These are phyloP conservation scores for Brachirus orientalis DNA, from an alignment of 2,113 vertebrate species.

Conservation along the genomic window DNA sequence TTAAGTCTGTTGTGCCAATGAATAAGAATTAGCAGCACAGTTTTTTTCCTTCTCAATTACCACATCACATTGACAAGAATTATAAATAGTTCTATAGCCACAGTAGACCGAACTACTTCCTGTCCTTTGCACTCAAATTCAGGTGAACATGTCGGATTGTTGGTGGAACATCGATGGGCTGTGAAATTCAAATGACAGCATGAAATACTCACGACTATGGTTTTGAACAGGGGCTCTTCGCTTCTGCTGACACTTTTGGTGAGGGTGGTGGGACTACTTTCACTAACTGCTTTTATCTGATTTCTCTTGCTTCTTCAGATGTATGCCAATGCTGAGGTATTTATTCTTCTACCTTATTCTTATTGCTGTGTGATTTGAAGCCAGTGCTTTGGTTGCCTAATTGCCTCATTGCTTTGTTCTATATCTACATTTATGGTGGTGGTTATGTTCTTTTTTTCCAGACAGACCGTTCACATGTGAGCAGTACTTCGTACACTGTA, in stretches of 20 bases:
- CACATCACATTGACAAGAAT: too few species aligned
- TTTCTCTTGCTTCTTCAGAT: slow-evolving; percentile 87
- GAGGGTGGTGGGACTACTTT: slow-evolving; percentile 78
- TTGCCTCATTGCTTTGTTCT: slow-evolving; percentile 67
- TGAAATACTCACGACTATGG: slow-evolving; percentile 66
- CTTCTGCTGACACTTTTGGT: slow-evolving; percentile 79
- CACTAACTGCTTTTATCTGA: slow-evolving; percentile 81
- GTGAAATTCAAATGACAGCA: slow-evolving; percentile 74
- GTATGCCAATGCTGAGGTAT: slow-evolving; percentile 89
- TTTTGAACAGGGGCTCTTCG: slow-evolving; percentile 64
- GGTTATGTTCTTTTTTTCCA: slow-evolving; percentile 28
- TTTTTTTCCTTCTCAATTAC: background rate
- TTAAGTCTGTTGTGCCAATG: background rate
- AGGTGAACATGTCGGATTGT: slow-evolving; percentile 46
- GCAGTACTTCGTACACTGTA: too few species aligned
- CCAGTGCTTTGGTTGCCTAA: slow-evolving; percentile 69
- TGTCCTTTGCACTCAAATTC: slow-evolving; percentile 48
- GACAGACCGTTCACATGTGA: too few species aligned
- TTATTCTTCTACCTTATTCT: slow-evolving; percentile 69
- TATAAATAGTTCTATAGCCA: too few species aligned
- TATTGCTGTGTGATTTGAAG: slow-evolving; percentile 61
- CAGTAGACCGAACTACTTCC: slow-evolving; percentile 30
- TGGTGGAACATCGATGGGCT: too few species aligned
- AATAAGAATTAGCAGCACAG: background rate
- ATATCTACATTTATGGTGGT: slow-evolving; percentile 43